phyloP scores from a whole-genome alignment of 2,888 invertebrate genomes.

The Limenitis camilla region DNA sequence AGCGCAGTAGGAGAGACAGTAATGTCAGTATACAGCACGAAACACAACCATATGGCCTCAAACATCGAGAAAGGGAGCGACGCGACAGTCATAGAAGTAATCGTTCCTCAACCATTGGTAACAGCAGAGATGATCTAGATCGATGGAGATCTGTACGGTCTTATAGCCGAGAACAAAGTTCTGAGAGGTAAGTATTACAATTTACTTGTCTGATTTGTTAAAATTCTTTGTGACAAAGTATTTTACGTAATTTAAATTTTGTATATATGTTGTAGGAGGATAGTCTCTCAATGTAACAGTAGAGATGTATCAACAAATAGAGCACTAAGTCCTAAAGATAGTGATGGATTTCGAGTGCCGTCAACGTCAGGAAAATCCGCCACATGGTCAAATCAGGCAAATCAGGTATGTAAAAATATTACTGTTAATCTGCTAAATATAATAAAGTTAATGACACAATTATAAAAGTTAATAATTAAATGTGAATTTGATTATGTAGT shows the following conservation, averaged over 20 bases:
- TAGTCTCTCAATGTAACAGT: constrained; percentile 66
- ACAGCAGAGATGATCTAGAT: constrained; percentile 65
- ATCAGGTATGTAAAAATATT: constrained; percentile 43
- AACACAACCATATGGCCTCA: constrained; percentile 40
- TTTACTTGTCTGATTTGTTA: not conserved
- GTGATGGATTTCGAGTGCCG: constrained; percentile 63
- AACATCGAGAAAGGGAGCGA: constrained; percentile 53
- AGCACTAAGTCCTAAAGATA: constrained; percentile 56
- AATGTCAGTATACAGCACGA: constrained; percentile 59
- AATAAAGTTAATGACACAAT: not conserved
- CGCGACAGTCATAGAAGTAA: constrained; percentile 63
- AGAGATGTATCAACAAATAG: constrained; percentile 59
- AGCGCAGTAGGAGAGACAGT: constrained; percentile 52
- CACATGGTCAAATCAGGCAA: constrained; percentile 40
- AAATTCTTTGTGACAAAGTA: not conserved
- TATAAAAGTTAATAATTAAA: no score
- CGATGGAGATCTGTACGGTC: constrained; percentile 65
- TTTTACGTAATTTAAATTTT: not conserved
- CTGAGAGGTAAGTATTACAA: constrained; percentile 52
- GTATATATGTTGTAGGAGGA: constrained; percentile 44
- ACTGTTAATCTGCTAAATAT: not conserved
- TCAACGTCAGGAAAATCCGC: constrained; percentile 44
- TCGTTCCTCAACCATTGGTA: constrained; percentile 63
- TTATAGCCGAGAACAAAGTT: constrained; percentile 67
- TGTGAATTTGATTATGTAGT: no score